A percentile compares a stretch with the other conserved stretches of the same genome.
These are phyloP conservation scores for Alviniconcha strummeri DNA, from an alignment of 2,888 invertebrate species.

Conservation along the genomic window DNA sequence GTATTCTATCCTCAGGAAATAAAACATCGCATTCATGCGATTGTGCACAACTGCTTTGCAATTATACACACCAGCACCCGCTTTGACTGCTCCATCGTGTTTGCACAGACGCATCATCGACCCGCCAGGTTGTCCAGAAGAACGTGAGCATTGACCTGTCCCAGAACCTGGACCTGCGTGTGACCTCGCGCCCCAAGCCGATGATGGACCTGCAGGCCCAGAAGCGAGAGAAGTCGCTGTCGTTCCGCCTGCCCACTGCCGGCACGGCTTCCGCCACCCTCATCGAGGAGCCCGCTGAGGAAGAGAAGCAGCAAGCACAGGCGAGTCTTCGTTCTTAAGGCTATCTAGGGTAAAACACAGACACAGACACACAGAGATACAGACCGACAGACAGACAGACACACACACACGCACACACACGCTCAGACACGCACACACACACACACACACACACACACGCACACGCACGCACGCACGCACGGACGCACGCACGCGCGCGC, in stretches of 20 bases:
- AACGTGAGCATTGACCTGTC: constrained; percentile 33
- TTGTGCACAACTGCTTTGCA: no score
- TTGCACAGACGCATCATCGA: not conserved
- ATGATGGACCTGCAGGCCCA: not conserved
- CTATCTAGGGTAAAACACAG: no score
- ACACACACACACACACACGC: no score
- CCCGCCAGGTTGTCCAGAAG: constrained; percentile 1
- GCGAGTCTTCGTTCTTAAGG: not conserved
- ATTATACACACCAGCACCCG: no score
- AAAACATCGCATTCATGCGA: no score
- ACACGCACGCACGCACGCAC: no score
- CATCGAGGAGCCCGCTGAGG: constrained; percentile 24
- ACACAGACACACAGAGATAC: not conserved
- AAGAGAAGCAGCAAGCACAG: constrained; percentile 24
- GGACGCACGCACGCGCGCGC: no score
- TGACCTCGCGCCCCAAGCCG: not conserved
- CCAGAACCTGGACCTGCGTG: constrained; percentile 13
- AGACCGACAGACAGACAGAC: not conserved
- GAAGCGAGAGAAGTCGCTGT: constrained; percentile 28
- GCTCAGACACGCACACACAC: no score
- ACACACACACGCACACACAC: no score
- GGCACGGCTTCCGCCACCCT: not conserved
- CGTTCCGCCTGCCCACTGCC: constrained; percentile 31
- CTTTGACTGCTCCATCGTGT: no score
- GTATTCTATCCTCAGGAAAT: no score